These are phyloP conservation scores for Drosophila silvestris DNA, from an alignment of 2,888 invertebrate genomes.

Conservation along the genomic window DNA sequence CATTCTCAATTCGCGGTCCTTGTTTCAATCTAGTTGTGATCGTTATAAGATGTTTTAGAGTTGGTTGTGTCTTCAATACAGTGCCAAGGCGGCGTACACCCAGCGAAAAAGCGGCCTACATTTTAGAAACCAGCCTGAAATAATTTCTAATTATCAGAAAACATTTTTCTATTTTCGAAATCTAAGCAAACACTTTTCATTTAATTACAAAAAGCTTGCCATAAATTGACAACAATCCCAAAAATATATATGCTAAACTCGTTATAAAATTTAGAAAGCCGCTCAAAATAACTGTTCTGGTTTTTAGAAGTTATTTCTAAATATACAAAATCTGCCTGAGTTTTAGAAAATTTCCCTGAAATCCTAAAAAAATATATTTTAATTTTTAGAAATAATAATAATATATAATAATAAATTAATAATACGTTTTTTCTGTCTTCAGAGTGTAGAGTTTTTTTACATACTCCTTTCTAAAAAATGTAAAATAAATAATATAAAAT, in stretches of 20 bases:
- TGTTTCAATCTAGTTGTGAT: slow-evolving; percentile 50
- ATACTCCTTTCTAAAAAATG: too few species aligned
- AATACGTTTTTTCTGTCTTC: too few species aligned
- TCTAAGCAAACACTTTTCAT: not conserved
- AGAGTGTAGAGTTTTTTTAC: too few species aligned
- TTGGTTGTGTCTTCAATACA: not conserved
- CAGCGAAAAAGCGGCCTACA: not conserved
- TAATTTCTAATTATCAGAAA: not conserved
- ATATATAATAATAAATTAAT: too few species aligned
- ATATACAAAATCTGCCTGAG: too few species aligned
- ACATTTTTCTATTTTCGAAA: not conserved
- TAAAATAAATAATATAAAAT: too few species aligned
- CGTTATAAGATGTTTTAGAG: slow-evolving; percentile 17
- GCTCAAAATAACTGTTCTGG: too few species aligned
- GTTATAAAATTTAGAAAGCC: not conserved
- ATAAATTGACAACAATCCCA: not conserved
- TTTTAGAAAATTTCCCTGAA: too few species aligned
- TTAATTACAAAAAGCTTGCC: not conserved
- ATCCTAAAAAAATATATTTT: too few species aligned
- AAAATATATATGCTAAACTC: not conserved
- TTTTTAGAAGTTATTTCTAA: too few species aligned
- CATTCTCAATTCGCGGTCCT: slow-evolving; percentile 26
- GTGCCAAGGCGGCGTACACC: not conserved
- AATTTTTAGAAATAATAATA: too few species aligned
- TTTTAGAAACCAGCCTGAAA: not conserved